Evolutionary conservation across 2,797 vertebrate genomes (phyloP).

Genomic region (Mycteria americana): DNA sequence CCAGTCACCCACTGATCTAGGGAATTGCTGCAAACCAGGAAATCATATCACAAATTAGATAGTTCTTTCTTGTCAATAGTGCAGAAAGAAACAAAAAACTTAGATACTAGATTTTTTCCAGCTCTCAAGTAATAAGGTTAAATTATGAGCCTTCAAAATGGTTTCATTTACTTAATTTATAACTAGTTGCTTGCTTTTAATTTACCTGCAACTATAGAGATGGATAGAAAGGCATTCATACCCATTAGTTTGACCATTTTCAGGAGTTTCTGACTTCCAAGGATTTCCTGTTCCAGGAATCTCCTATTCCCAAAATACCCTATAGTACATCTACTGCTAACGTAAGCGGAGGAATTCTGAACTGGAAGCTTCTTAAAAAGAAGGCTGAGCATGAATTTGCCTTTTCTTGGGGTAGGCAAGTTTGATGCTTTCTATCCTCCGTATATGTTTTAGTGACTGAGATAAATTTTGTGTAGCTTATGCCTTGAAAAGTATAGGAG

Average conservation of each 20-base stretch:
- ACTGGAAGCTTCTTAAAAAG: not conserved
- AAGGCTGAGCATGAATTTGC: not conserved
- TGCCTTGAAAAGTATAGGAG: constrained; percentile 6
- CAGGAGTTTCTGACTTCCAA: not conserved
- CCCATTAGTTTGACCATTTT: not conserved
- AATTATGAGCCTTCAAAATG: not conserved
- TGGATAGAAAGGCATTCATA: not conserved
- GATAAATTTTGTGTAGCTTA: not conserved
- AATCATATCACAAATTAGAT: not conserved
- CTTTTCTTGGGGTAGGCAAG: not conserved
- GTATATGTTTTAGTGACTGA: not conserved
- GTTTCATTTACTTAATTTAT: not conserved
- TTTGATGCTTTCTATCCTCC: not conserved
- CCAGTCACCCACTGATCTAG: too few species aligned
- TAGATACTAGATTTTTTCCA: not conserved
- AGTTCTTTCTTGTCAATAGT: not conserved
- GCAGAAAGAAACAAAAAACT: not conserved
- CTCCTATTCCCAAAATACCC: not conserved
- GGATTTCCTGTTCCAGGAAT: not conserved
- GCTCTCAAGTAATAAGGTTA: not conserved
- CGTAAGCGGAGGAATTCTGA: not conserved
- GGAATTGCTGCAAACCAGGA: not conserved
- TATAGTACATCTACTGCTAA: not conserved
- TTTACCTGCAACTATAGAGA: not conserved
- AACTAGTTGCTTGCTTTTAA: not conserved